phyloP scores from a whole-genome alignment of 2,888 invertebrate species.

The Mesorhabditis sp. region DNA sequence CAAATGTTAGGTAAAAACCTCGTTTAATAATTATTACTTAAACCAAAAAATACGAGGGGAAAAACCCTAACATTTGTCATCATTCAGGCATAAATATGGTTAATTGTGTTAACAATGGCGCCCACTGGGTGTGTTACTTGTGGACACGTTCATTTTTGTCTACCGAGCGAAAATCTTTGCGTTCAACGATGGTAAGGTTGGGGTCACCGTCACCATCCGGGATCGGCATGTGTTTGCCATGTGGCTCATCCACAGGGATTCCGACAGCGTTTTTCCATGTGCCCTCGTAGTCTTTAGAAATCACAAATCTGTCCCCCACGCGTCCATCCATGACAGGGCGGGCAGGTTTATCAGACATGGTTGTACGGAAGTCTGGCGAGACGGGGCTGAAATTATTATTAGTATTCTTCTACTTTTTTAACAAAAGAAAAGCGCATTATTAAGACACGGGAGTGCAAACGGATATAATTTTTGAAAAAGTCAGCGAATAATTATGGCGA shows the following conservation, averaged over 20 bases:
- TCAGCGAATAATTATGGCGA: too few species aligned
- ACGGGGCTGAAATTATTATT: conserved; percentile 9
- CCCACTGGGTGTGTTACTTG: conserved; percentile 8
- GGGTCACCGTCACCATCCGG: conserved; percentile 11
- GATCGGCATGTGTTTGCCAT: conserved; percentile 8
- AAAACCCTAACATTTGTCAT: too few species aligned
- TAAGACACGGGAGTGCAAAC: too few species aligned
- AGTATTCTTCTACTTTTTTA: conserved; percentile 3
- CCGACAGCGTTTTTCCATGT: conserved; percentile 14
- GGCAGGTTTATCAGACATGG: conserved; percentile 17
- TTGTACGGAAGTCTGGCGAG: conserved; percentile 12
- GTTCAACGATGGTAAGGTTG: conserved; percentile 8
- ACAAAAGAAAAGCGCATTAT: too few species aligned
- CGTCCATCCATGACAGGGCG: conserved; percentile 14
- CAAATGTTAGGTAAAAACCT: too few species aligned
- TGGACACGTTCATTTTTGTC: conserved; percentile 13
- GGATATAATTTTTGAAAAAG: too few species aligned
- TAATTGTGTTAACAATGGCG: background rate
- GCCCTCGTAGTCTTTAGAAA: conserved; percentile 14
- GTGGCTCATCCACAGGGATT: conserved; percentile 14
- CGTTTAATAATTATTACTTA: too few species aligned
- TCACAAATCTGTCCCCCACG: conserved; percentile 12
- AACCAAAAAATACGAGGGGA: too few species aligned
- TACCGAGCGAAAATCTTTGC: conserved; percentile 16
- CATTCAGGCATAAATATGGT: too few species aligned